Evolutionary conservation across 1,140 invertebrate genomes (phyloP).

Genomic region (Periplaneta americana): DNA sequence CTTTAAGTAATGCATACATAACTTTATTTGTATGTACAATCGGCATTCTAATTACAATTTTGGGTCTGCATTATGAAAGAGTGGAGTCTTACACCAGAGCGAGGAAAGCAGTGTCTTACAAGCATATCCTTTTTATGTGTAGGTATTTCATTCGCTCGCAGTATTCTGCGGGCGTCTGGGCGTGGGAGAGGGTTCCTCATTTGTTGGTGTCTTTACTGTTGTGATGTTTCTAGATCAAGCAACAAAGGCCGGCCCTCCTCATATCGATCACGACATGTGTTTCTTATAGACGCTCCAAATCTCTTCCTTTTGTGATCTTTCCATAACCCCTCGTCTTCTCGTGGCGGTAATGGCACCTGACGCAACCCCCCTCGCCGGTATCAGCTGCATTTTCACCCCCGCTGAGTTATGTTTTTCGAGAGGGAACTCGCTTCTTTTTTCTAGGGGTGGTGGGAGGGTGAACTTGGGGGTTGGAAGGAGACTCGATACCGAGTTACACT

Average conservation of each 20-base stretch:
- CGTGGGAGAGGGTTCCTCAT: too few species aligned
- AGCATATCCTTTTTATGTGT: too few species aligned
- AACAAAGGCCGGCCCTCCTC: neutral
- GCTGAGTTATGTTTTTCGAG: neutral
- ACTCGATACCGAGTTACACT: neutral
- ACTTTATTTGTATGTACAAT: too few species aligned
- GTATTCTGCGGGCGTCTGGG: too few species aligned
- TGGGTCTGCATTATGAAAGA: too few species aligned
- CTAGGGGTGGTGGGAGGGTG: too few species aligned
- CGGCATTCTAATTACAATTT: too few species aligned
- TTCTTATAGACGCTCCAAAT: neutral
- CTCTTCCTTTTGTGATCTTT: neutral
- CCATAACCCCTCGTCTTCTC: neutral
- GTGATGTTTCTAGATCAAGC: neutral
- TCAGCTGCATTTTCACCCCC: neutral
- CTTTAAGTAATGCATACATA: too few species aligned
- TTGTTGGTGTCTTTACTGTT: neutral
- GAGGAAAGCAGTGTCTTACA: too few species aligned
- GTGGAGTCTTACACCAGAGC: too few species aligned
- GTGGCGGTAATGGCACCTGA: neutral
- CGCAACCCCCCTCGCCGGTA: neutral
- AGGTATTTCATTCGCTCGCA: too few species aligned
- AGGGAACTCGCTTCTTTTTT: neutral
- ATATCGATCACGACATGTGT: neutral
- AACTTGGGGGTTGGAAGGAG: neutral